Evolutionary conservation across 2,113 vertebrate genomes (phyloP).

Genomic region (Campylorhamphus procurvoides): DNA sequence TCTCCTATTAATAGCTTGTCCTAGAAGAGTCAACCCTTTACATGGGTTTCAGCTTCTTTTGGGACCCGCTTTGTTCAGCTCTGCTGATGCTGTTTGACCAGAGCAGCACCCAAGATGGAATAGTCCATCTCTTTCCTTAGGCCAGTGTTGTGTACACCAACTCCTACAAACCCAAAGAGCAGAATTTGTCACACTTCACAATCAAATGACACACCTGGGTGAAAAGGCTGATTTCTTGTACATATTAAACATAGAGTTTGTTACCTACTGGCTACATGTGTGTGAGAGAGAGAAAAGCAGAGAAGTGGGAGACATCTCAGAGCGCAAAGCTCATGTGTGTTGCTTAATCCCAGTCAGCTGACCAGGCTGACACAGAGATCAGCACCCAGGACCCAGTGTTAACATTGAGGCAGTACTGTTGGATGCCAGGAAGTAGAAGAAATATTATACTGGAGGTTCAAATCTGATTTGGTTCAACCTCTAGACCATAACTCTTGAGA

Average conservation of each 20-base stretch:
- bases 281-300: background rate
- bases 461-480: background rate
- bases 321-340: background rate
- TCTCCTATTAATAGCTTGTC: constrained; percentile 14
- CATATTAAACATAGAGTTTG: background rate
- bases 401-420: background rate
- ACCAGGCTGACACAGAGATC: background rate
- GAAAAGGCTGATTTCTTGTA: background rate
- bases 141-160: background rate
- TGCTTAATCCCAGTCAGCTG: background rate
- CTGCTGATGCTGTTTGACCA: background rate
- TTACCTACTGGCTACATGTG: background rate
- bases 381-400: background rate
- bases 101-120: background rate
- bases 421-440: background rate
- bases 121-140: background rate
- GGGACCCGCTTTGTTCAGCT: background rate
- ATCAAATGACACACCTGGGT: background rate
- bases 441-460: background rate
- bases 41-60: background rate
- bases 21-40: background rate
- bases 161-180: fast-evolving
- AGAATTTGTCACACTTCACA: background rate
- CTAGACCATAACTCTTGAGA: background rate
- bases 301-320: background rate